Evolutionary conservation across 1,140 invertebrate genomes (phyloP).

Genomic region (Eueides isabella): DNA sequence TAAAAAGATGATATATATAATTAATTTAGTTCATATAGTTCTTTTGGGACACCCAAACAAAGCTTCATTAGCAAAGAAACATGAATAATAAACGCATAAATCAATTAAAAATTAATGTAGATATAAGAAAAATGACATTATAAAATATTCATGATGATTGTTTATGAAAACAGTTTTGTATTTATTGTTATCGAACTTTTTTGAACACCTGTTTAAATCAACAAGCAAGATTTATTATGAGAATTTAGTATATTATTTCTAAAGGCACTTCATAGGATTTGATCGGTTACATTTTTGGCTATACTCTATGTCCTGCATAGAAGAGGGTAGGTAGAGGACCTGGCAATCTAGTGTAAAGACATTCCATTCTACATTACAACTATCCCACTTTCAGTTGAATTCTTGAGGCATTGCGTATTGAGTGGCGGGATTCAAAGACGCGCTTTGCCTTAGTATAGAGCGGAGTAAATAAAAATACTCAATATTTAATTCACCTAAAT

Average conservation of each 20-base stretch:
- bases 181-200: neutral
- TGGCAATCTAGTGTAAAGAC: no score
- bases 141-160: conserved; percentile 7
- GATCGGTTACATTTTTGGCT: no score
- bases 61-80: conserved; percentile 1
- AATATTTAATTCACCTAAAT: no score
- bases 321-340: no score
- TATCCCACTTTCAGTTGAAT: no score
- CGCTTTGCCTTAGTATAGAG: no score
- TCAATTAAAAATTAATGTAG: neutral
- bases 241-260: neutral
- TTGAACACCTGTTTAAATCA: neutral
- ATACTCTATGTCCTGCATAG: no score
- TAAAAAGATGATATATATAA: neutral
- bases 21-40: neutral
- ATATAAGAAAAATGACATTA: neutral
- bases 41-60: neutral
- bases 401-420: no score
- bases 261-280: no score
- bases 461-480: no score
- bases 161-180: neutral
- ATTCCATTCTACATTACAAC: no score
- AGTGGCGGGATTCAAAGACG: no score
- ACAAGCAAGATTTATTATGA: neutral
- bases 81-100: conserved; percentile 5